Conservation (phyloP, 2,113 vertebrate genomes). For the Glaucomys volans region DNA sequence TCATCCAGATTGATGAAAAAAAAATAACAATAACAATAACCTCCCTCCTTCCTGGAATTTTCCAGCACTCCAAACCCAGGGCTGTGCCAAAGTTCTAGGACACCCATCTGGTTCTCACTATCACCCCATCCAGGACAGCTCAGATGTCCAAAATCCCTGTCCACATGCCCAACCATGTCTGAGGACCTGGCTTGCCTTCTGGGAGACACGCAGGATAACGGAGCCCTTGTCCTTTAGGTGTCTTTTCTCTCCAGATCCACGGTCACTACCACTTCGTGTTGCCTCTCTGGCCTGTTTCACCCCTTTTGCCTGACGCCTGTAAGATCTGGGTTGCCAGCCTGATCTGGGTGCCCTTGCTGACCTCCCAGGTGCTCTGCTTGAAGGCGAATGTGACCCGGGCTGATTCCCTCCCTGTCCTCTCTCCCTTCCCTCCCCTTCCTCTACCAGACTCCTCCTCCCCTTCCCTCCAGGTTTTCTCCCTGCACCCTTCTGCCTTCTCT, state of each 20-base stretch:
- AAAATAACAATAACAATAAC: accelerated
- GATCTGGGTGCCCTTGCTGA: background rate
- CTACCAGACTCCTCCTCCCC: background rate
- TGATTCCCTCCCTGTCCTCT: background rate
- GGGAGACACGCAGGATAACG: background rate
- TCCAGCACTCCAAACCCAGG: background rate
- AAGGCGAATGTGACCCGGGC: background rate
- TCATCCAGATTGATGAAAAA: background rate
- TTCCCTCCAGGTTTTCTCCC: accelerated
- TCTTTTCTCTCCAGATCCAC: background rate
- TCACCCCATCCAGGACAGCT: background rate
- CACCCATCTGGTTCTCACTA: background rate
- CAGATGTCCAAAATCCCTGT: background rate
- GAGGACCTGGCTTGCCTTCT: background rate
- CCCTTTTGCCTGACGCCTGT: background rate
- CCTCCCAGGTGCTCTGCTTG: background rate
- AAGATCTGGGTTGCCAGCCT: background rate
- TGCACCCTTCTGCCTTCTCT: no score
- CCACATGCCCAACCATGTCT: background rate
- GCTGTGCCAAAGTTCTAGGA: background rate
- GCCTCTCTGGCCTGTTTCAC: background rate
- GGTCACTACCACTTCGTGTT: background rate
- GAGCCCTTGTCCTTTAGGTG: background rate
- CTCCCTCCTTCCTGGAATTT: background rate
- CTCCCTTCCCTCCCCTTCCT: background rate